A percentile compares a stretch with the other conserved stretches of the same genome.
Evolutionary conservation across 2,113 vertebrate genomes (phyloP).

Genomic region (Eulemur rufifrons): DNA sequence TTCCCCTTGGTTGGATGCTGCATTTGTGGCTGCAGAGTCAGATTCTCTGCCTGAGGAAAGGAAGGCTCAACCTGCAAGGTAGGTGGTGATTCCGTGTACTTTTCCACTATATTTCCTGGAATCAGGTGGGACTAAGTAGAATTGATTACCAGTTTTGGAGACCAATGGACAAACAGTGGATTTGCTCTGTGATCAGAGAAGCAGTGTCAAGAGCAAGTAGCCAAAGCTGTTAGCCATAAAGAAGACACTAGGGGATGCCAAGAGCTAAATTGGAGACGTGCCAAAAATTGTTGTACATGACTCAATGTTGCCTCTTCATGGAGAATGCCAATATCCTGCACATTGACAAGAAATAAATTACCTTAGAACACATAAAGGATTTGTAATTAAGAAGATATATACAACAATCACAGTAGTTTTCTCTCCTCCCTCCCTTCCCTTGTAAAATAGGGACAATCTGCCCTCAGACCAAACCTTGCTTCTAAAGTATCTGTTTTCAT

Average conservation of each 20-base stretch:
- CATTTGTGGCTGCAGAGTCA: neutral
- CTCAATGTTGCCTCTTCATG: neutral
- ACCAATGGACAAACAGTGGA: neutral
- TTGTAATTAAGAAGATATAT: conserved; percentile 46
- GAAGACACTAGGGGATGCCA: neutral
- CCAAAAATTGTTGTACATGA: neutral
- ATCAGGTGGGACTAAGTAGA: neutral
- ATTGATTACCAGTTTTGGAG: neutral
- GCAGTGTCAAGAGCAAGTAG: neutral
- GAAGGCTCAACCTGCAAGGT: neutral
- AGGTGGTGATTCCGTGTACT: neutral
- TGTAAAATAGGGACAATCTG: neutral
- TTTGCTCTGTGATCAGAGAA: conserved; percentile 1
- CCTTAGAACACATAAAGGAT: conserved; percentile 54
- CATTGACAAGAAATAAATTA: conserved; percentile 48
- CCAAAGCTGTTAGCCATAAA: neutral
- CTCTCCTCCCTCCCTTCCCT: neutral
- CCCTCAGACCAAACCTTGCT: neutral
- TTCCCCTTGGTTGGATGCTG: neutral
- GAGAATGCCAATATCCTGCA: conserved; percentile 40
- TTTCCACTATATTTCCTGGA: conserved; percentile 39
- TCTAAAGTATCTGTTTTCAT: conserved; percentile 24
- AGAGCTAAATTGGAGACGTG: conserved; percentile 27
- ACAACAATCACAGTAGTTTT: neutral
- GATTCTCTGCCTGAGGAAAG: neutral